Evolutionary conservation across 2,797 vertebrate genomes (phyloP).

Genomic region (Centroberyx gerrardi): DNA sequence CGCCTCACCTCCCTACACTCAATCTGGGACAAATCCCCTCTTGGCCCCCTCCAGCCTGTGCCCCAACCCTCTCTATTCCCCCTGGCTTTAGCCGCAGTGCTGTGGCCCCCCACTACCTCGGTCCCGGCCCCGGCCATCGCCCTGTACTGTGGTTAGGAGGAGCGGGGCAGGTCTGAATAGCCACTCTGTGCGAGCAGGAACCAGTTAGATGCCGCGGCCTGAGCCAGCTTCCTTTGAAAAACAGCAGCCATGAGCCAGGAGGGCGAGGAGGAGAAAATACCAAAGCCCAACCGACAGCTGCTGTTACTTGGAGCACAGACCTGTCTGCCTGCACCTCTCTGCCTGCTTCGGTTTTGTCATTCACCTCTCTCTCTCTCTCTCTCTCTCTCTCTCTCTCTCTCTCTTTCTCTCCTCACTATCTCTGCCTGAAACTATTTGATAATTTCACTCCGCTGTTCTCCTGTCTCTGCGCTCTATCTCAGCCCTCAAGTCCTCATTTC

Average conservation of each 20-base stretch:
- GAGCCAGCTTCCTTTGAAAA: slow-evolving; percentile 86
- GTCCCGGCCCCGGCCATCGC: slow-evolving; percentile 49
- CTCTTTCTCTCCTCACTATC: background rate
- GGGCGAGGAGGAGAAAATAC: slow-evolving; percentile 67
- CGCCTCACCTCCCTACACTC: slow-evolving; percentile 32
- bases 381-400: background rate
- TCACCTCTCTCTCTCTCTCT: slow-evolving; percentile 11
- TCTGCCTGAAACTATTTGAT: slow-evolving; percentile 41
- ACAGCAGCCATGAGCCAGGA: slow-evolving; percentile 74
- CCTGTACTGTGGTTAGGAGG: slow-evolving; percentile 69
- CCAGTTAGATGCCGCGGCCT: slow-evolving; percentile 67
- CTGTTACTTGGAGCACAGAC: slow-evolving; percentile 64
- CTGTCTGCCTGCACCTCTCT: slow-evolving; percentile 39
- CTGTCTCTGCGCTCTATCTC: slow-evolving; percentile 30
- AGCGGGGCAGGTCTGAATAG: slow-evolving; percentile 78
- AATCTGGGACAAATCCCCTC: slow-evolving; percentile 1
- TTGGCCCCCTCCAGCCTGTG: slow-evolving; percentile 6
- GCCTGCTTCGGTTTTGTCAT: slow-evolving; percentile 31
- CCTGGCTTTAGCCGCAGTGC: background rate
- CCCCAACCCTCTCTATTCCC: slow-evolving; percentile 11
- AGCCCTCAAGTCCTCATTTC: slow-evolving; percentile 17
- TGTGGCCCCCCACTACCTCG: slow-evolving; percentile 18
- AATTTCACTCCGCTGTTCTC: slow-evolving; percentile 28
- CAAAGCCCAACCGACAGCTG: slow-evolving; percentile 50
- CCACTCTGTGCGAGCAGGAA: slow-evolving; percentile 81